Base-by-base conservation (phyloP, 1,140 invertebrate genomes). In the Drosophila ananassae region DNA sequence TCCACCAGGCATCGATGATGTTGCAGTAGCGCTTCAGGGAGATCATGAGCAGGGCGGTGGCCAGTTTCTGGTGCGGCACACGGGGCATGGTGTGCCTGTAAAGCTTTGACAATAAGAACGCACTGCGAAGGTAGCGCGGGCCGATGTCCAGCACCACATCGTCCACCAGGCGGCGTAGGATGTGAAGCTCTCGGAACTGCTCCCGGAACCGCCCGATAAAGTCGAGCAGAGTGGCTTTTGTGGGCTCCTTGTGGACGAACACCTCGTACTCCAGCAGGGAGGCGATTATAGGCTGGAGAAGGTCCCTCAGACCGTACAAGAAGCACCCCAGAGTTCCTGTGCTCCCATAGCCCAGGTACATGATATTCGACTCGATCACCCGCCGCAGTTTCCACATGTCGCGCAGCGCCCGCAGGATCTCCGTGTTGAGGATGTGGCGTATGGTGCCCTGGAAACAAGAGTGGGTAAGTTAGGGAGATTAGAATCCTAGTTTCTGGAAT, bases 1-100 rank as follows among this genome's bases (percentile, higher is more conserved):
- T 79, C 90, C 89, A 92, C 90, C 90, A 92, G 9, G 63, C 73
- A 24, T 92, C 89, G 8, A 89, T 75, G 13, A 92, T 91, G 41
- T 39, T 46, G 30, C 85, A 82, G 63, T 83, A 92, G n/a, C 75
- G 74, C 28, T 48, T 64, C 30, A 59, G 66, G 5, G 64, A 79
- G 39, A 52, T 73, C 21, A 59, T 46, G 17, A 61, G 80, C 60
- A 73, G 69, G 1, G 60, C 64, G 0, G 54, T 84, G n/a, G 63
- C 81, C 37, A 81, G 9, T 13, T 78, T 77, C 34, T 77, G 90
- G 55, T 73, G 62, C 21, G 53, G 48, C 52, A 28, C 24, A 52
- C 17, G 53, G 13, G 41, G 8, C 17, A 7, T 34, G 2, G 68
- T 79, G 2, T 73, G 47, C 28, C 53, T 53, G 24, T 64, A 75